Conservation (phyloP, 2,888 invertebrate genomes). For the Metalampra italica region DNA sequence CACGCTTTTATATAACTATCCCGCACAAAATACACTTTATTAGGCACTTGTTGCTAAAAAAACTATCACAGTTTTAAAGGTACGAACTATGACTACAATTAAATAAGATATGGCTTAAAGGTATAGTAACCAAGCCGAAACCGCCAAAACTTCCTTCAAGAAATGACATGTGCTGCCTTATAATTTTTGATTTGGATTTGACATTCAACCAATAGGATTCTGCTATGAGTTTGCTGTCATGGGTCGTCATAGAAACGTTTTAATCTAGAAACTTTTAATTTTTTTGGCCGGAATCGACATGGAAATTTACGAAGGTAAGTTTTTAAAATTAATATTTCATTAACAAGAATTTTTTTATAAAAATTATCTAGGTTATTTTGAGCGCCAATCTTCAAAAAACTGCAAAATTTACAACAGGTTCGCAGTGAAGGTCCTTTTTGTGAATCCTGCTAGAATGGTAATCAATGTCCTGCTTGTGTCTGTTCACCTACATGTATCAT, state of each 20-base stretch:
- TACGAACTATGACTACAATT: too few species aligned
- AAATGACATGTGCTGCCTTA: too few species aligned
- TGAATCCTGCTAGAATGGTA: constrained; percentile 8
- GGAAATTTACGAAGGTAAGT: constrained; percentile 71
- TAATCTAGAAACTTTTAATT: constrained; percentile 66
- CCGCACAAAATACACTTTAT: too few species aligned
- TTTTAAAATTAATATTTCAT: constrained; percentile 21
- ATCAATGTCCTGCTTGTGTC: too few species aligned
- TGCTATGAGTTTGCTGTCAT: constrained; percentile 66
- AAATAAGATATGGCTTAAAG: too few species aligned
- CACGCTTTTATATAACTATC: too few species aligned
- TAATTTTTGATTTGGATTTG: constrained; percentile 10
- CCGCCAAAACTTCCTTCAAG: too few species aligned
- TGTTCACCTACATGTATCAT: too few species aligned
- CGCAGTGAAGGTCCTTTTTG: constrained; percentile 26
- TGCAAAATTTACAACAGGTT: constrained; percentile 31
- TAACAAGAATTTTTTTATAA: constrained; percentile 12
- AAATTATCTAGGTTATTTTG: constrained; percentile 2
- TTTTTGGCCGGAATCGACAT: constrained; percentile 68
- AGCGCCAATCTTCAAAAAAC: constrained; percentile 21
- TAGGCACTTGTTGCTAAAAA: too few species aligned
- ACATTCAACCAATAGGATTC: constrained; percentile 42
- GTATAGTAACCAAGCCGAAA: too few species aligned
- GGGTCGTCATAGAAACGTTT: constrained; percentile 76
- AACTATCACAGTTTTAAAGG: too few species aligned